Base-by-base conservation (phyloP, 2,888 invertebrate genomes). In the Dryocosmus kuriphilus region DNA sequence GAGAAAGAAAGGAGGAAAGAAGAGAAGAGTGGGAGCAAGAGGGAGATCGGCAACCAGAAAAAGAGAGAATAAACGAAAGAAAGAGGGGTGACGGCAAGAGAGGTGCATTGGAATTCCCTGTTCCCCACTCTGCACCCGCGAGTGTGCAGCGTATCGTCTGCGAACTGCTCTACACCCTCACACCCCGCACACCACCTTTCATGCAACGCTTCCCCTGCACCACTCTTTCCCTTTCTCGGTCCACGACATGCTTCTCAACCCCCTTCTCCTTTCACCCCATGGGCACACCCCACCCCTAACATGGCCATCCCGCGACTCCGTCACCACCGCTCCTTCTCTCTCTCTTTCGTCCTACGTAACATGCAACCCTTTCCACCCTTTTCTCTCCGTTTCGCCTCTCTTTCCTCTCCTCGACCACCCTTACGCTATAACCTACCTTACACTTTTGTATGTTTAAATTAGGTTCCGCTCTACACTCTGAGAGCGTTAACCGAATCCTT, bases 401-500 rank as follows among this genome's bases (percentile, higher is more conserved):
- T 71, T 46, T 77, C 76, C 77, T 80, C 74, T 74, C 76, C 74
- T 78, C 60, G 67, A n/a, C 51, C 77, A 79, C 83, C 82, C 83
- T 83, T 80, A 80, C 81, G 79, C 81, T 82, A 82, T 85, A 85
- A 84, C 85, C 85, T 82, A 83, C 81, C 86, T 84, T 85, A 85
- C 85, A 89, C 87, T 89, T 89, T 88, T 88, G 86, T 87, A 83
- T 80, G 85, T 80, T 89, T 85, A 89, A 89, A 89, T 89, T 89
- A 88, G 88, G 87, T 88, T 86, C 87, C 87, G 87, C 85, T 88
- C 88, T 85, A 85, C 86, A 85, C 88, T 86, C 86, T 84, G 78
- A 80, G 83, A 86, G 86, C 88, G 87, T 89, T 88, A 88, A 88
- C 88, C 87, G 86, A 89, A 89, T 89, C 87, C 86, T 89, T 89